These are phyloP conservation scores for Hydrocynus forskahlii DNA, from an alignment of 2,797 vertebrate species.

Conservation along the genomic window DNA sequence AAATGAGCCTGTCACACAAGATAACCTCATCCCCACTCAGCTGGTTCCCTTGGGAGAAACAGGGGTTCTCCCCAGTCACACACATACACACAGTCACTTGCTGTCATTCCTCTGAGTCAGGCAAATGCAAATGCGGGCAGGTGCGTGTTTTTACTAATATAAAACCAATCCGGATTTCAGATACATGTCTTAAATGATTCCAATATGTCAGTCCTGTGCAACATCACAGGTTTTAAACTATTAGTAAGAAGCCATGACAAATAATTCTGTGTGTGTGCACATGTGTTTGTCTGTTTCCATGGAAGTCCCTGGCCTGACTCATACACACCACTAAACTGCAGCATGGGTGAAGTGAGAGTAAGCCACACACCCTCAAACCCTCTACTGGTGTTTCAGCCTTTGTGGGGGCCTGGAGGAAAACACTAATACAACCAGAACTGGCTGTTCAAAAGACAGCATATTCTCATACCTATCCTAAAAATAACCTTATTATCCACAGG, in stretches of 20 bases:
- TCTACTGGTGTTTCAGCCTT: background rate
- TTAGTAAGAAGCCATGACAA: background rate
- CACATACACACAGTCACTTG: background rate
- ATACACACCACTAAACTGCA: conserved; percentile 3
- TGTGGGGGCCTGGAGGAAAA: background rate
- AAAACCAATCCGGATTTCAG: background rate
- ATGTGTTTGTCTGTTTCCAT: conserved; percentile 43
- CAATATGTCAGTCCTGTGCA: background rate
- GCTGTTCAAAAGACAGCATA: background rate
- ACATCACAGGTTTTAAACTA: background rate
- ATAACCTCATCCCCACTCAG: background rate
- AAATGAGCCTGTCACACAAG: background rate
- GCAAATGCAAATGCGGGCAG: background rate
- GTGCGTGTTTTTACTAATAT: background rate
- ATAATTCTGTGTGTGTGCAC: background rate
- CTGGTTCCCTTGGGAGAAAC: background rate
- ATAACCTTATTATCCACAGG: background rate
- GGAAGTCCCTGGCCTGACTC: conserved; percentile 27
- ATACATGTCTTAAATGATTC: background rate
- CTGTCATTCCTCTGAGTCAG: background rate
- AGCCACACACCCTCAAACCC: background rate
- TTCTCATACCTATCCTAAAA: background rate
- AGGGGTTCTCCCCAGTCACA: background rate
- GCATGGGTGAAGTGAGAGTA: background rate
- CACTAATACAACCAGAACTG: background rate